Percentiles rank a stretch among this genome's conserved stretches.
phyloP scores from a whole-genome alignment of 2,797 vertebrate genomes.

The Pangasius larnaudii region DNA sequence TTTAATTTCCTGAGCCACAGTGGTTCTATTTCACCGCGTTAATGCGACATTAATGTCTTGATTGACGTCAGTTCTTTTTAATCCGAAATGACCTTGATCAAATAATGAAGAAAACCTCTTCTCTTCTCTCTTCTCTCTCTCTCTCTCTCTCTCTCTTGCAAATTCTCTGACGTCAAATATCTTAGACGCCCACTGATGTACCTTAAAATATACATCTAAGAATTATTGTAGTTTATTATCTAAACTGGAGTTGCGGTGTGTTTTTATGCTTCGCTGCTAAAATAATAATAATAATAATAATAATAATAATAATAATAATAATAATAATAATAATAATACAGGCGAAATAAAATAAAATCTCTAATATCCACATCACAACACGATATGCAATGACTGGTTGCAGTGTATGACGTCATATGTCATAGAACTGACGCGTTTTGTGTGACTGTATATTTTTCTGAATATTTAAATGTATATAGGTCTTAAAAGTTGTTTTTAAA shows the following conservation, averaged over 20 bases:
- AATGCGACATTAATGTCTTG: neutral
- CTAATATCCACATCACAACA: too few relatives aligned
- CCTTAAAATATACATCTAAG: neutral
- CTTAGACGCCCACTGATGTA: neutral
- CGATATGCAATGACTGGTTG: neutral
- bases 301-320: neutral
- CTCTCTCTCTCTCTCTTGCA: neutral
- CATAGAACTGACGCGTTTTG: neutral
- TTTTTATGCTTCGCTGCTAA: neutral
- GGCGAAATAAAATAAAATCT: neutral
- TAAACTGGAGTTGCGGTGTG: neutral
- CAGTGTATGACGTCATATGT: neutral
- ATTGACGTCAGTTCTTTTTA: conserved; percentile 7
- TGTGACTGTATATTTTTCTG: neutral
- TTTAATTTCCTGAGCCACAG: neutral
- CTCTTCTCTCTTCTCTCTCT: conserved; percentile 4
- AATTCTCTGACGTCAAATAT: neutral
- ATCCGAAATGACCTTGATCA: conserved; percentile 31
- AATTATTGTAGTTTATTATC: neutral
- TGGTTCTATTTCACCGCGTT: neutral
- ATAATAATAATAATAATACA: neutral
- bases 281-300: neutral
- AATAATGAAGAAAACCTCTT: conserved; percentile 6
- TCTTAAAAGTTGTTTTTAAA: neutral
- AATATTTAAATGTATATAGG: neutral